These are phyloP conservation scores for Dasypogon diadema DNA, from an alignment of 2,888 invertebrate species.

Conservation along the genomic window DNA sequence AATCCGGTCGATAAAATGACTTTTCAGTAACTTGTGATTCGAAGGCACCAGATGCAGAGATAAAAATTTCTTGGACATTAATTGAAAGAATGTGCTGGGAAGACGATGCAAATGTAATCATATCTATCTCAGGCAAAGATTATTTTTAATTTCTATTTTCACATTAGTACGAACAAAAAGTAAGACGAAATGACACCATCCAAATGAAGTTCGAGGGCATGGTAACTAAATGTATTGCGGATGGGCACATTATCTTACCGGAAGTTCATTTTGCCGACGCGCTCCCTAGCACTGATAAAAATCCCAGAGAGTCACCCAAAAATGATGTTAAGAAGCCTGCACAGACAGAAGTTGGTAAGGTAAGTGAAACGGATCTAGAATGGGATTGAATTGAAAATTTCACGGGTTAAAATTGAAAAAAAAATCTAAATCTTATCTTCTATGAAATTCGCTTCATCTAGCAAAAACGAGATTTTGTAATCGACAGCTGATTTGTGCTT, in stretches of 20 bases:
- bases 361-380: no score
- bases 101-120: slow-evolving; percentile 62
- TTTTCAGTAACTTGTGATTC: slow-evolving; percentile 70
- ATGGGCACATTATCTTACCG: slow-evolving; percentile 57
- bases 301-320: background rate
- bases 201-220: slow-evolving; percentile 55
- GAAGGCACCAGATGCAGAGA: slow-evolving; percentile 62
- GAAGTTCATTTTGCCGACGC: slow-evolving; percentile 54
- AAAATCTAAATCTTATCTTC: no score
- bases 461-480: no score
- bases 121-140: no score
- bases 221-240: slow-evolving; percentile 54
- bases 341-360: slow-evolving; percentile 36
- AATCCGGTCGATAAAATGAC: no score
- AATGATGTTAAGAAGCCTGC: slow-evolving; percentile 29
- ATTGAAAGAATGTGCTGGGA: slow-evolving; percentile 72
- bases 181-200: slow-evolving; percentile 56
- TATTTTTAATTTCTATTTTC: background rate
- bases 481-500: no score
- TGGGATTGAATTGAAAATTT: no score
- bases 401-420: background rate
- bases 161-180: slow-evolving; percentile 41
- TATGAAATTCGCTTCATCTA: no score
- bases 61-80: slow-evolving; percentile 71
- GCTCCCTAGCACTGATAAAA: background rate